Evolutionary conservation across 2,888 invertebrate genomes (phyloP).

Genomic region (Lepidonotus clava): DNA sequence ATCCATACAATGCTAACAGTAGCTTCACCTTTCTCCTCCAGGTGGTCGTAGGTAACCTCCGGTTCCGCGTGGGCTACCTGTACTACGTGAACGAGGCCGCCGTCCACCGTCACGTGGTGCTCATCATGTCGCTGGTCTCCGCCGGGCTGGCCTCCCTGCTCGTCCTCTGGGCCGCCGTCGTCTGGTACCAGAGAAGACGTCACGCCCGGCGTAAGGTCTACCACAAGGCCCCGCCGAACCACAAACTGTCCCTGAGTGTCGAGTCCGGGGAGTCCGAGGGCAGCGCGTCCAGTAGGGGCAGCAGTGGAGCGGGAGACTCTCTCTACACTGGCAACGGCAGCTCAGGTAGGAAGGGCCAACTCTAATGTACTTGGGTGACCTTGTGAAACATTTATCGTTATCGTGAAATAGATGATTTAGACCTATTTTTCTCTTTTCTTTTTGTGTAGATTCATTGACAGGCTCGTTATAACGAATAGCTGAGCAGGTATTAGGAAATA

Average conservation of each 20-base stretch:
- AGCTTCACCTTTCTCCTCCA: too few relatives aligned
- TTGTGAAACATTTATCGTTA: too few relatives aligned
- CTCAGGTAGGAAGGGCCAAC: constrained; percentile 39
- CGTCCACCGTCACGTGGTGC: background rate
- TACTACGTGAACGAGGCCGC: constrained; percentile 54
- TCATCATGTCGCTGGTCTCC: background rate
- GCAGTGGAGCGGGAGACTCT: constrained; percentile 1
- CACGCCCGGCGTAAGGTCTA: background rate
- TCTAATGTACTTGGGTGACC: too few relatives aligned
- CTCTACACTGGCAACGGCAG: background rate
- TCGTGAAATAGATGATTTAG: too few relatives aligned
- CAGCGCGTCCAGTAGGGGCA: constrained; percentile 12
- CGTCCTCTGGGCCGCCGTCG: background rate
- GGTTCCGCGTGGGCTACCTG: constrained; percentile 55
- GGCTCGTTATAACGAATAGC: too few relatives aligned
- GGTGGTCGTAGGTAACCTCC: constrained; percentile 61
- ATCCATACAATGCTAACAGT: too few relatives aligned
- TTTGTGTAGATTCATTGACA: too few relatives aligned
- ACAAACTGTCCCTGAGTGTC: background rate
- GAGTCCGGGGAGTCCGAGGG: background rate
- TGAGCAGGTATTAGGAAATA: too few relatives aligned
- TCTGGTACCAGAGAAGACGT: background rate
- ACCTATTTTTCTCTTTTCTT: too few relatives aligned
- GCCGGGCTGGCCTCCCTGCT: background rate
- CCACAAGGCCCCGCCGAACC: background rate